Percentiles rank a stretch among this genome's conserved stretches.
phyloP scores from a whole-genome alignment of 2,888 invertebrate genomes.

The Brachyopa scutellaris region DNA sequence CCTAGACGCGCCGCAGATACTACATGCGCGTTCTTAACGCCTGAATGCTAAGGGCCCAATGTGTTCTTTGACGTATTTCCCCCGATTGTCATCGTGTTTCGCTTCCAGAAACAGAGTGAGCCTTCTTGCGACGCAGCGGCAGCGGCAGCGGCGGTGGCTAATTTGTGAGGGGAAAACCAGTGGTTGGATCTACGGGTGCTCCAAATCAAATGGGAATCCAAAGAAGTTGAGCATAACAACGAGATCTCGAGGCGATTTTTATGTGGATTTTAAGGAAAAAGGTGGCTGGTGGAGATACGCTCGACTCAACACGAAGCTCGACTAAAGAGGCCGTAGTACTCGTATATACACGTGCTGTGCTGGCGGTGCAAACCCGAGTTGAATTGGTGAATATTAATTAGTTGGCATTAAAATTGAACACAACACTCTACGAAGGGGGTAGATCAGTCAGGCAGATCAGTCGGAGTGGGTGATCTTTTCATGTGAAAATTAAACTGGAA shows the following conservation, averaged over 20 bases:
- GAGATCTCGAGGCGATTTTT: slow-evolving; percentile 57
- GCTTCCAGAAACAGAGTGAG: no score
- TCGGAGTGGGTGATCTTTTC: slow-evolving; percentile 11
- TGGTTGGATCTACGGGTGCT: slow-evolving; percentile 28
- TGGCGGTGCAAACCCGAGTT: slow-evolving; percentile 24
- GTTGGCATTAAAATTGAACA: slow-evolving; percentile 20
- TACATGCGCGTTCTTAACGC: slow-evolving; percentile 68
- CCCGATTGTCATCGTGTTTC: slow-evolving; percentile 53
- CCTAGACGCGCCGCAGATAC: slow-evolving; percentile 58
- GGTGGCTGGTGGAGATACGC: slow-evolving; percentile 54
- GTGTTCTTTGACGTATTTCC: slow-evolving; percentile 67
- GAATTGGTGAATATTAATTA: slow-evolving; percentile 62
- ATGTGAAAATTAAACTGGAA: slow-evolving; percentile 6
- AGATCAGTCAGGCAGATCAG: slow-evolving; percentile 18
- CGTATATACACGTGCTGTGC: slow-evolving; percentile 40
- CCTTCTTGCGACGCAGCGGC: no score
- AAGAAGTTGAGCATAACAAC: slow-evolving; percentile 56
- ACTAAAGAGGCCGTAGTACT: slow-evolving; percentile 29
- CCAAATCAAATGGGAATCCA: slow-evolving; percentile 54
- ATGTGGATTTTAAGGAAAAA: slow-evolving; percentile 45
- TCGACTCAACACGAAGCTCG: slow-evolving; percentile 59
- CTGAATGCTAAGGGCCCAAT: slow-evolving; percentile 65
- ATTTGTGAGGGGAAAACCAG: slow-evolving; percentile 26
- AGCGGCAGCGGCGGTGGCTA: no score
- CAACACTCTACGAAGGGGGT: background rate